Evolutionary conservation across 2,888 invertebrate species (phyloP), one percentile per base, ranked within the genome.

Genomic region (Mythimna impura): DNA sequence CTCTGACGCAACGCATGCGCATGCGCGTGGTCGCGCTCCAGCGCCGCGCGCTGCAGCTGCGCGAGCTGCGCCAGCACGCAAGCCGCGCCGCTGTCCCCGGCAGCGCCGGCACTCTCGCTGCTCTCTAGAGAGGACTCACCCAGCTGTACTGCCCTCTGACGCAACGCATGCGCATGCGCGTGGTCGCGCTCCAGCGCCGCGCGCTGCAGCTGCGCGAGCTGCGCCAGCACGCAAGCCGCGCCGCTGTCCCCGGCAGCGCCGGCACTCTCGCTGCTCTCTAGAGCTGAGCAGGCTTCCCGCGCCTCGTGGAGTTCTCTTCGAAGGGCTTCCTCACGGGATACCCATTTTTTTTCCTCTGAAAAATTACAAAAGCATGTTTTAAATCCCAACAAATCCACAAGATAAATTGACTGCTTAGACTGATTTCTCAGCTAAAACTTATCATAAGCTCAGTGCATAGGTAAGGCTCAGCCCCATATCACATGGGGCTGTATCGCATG

Each of bases 271-370:
- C 73, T 55, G 69, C 72, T 65, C 79, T 85, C 81, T 68, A 84
- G 64, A 77, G 86, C 86, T 76, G 86, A 81, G 88, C 82, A 86
- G 85, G 74, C 88, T 87, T 92, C 91, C 20, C 92, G 92, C 25
- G 92, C 90, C 76, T 89, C 92, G 8, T 74, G 68, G 55, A 92
- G 86, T 85, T 96, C 95, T 0, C 88, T 88, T 0, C 96, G 93
- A 2, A 96, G 89, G 0, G 89, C 87, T 77, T 92, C 91, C 81
- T 92, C 93, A 63, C 96, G 94, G 0, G 82, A 55, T 71, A 93
- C 86, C 96, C 96, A 96, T 30, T 95, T 94, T 36, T 92, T 91
- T 86, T 96, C 94, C 91, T 94, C 96, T 95, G 85, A 0, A 60
- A 76, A 55, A 7, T 58, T 5, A 22, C 0, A n/a, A 25, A 5